Evolutionary conservation across 2,888 invertebrate genomes (phyloP).

Genomic region (Perizoma flavofasciatum): DNA sequence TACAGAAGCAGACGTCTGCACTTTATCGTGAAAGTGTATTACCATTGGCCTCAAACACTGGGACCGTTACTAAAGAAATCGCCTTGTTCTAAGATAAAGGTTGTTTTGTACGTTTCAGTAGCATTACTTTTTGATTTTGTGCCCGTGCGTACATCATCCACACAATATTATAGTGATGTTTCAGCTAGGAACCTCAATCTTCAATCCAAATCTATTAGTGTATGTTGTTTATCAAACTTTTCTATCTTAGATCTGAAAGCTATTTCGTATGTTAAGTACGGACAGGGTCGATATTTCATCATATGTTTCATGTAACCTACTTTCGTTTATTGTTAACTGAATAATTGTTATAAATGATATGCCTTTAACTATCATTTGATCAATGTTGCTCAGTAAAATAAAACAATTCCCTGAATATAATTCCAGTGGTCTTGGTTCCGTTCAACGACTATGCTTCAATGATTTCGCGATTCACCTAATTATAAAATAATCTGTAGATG

Average conservation of each 20-base stretch:
- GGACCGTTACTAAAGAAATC: constrained; percentile 76
- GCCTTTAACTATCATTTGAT: constrained; percentile 21
- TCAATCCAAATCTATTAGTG: constrained; percentile 27
- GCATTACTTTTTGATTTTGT: constrained; percentile 1
- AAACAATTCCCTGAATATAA: constrained; percentile 16
- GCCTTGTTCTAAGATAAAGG: constrained; percentile 56
- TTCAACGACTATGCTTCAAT: constrained; percentile 10
- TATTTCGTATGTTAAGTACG: constrained; percentile 48
- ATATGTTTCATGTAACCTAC: constrained; percentile 58
- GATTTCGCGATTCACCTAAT: neutral
- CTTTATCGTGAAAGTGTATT: constrained; percentile 81
- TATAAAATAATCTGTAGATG: neutral
- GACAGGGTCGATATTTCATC: constrained; percentile 63
- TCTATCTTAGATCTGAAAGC: constrained; percentile 38
- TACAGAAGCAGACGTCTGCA: constrained; percentile 62
- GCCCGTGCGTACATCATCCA: neutral
- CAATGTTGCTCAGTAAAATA: constrained; percentile 9
- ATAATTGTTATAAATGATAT: constrained; percentile 33
- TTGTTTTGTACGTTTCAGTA: constrained; percentile 52
- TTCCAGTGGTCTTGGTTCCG: constrained; percentile 6
- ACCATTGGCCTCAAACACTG: constrained; percentile 74
- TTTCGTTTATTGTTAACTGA: constrained; percentile 52
- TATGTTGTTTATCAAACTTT: constrained; percentile 30
- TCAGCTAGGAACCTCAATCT: constrained; percentile 11
- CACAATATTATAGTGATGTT: constrained; percentile 15